These are phyloP conservation scores for Megalops cyprinoides DNA, from an alignment of 2,797 vertebrate genomes.

Conservation along the genomic window DNA sequence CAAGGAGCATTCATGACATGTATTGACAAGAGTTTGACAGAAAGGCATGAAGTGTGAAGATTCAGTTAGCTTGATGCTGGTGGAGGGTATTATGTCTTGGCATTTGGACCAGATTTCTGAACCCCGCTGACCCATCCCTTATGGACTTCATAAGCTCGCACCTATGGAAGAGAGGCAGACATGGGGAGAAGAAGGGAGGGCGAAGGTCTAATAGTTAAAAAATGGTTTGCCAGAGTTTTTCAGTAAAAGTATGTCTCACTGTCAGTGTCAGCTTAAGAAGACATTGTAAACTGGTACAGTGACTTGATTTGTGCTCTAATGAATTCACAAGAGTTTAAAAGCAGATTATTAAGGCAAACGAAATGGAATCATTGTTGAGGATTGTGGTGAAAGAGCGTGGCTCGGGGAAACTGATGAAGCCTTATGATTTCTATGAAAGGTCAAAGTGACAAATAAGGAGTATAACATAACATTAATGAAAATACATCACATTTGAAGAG, in stretches of 20 bases:
- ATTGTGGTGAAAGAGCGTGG: not conserved
- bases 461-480: conserved; percentile 26
- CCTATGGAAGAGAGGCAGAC: not conserved
- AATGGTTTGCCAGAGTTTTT: not conserved
- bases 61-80: not conserved
- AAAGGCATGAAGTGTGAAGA: not conserved
- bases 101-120: too few species aligned
- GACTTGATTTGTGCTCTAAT: not conserved
- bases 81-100: too few species aligned
- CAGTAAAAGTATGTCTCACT: not conserved
- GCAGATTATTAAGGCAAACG: not conserved
- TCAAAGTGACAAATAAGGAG: conserved; percentile 9
- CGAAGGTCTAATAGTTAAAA: not conserved
- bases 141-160: not conserved
- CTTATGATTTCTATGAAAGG: conserved; percentile 19
- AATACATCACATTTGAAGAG: not conserved
- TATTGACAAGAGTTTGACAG: not conserved
- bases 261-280: not conserved
- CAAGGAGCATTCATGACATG: not conserved
- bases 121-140: not conserved
- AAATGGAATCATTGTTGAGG: not conserved
- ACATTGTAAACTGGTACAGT: not conserved
- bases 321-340: not conserved
- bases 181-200: not conserved
- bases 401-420: not conserved